These are phyloP conservation scores for Calidris pugnax DNA, from an alignment of 2,113 vertebrate genomes.

Conservation along the genomic window DNA sequence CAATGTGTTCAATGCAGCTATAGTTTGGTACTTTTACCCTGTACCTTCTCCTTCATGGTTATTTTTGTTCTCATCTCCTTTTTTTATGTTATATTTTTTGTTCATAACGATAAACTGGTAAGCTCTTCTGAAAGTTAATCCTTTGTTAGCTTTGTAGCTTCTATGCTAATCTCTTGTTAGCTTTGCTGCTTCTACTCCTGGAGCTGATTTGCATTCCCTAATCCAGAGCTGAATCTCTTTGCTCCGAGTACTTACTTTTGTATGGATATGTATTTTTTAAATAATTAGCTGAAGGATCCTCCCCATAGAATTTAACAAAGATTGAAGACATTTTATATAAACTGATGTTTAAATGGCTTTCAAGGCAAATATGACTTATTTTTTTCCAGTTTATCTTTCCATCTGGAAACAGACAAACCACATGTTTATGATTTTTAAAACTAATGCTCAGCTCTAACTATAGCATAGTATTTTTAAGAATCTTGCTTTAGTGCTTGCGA, in stretches of 20 bases:
- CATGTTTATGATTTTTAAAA: background rate
- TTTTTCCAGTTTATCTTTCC: background rate
- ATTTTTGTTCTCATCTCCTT: background rate
- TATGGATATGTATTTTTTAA: slow-evolving; percentile 17
- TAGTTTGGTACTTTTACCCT: background rate
- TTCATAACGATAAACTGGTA: slow-evolving; percentile 33
- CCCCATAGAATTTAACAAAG: background rate
- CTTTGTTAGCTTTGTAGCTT: slow-evolving; percentile 49
- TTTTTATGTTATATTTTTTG: background rate
- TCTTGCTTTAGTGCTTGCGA: background rate
- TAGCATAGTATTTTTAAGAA: background rate
- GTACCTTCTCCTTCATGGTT: background rate
- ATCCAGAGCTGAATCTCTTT: slow-evolving; percentile 54
- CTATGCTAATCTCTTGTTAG: slow-evolving; percentile 47
- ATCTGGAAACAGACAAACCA: background rate
- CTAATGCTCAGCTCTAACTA: background rate
- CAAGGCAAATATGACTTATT: background rate
- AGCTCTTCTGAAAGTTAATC: slow-evolving; percentile 59
- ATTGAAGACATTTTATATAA: slow-evolving; percentile 10
- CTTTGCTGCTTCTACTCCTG: slow-evolving; percentile 39
- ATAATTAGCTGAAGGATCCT: slow-evolving; percentile 28
- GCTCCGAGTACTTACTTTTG: background rate
- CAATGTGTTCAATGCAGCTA: background rate
- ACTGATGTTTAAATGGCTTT: background rate
- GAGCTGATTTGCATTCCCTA: slow-evolving; percentile 60